Percentiles rank a stretch among this genome's conserved stretches.
Evolutionary conservation across 2,888 invertebrate species (phyloP).

Genomic region (Temnothorax unifasciatus): DNA sequence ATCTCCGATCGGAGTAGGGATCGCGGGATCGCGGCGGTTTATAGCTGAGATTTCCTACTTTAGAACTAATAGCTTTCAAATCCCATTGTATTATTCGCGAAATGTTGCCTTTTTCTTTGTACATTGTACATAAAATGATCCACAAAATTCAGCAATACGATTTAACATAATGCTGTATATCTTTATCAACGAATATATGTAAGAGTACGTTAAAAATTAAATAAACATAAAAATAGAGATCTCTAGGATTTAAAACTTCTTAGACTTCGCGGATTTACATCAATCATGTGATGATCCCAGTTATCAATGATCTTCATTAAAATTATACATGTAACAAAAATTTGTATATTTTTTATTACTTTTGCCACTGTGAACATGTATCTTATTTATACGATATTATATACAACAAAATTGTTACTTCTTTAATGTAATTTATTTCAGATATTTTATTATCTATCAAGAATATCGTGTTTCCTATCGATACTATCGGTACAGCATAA

Average conservation of each 20-base stretch:
- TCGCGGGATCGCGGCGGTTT: constrained; percentile 73
- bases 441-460: background rate
- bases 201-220: background rate
- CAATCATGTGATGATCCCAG: background rate
- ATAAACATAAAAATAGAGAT: background rate
- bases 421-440: background rate
- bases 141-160: background rate
- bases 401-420: background rate
- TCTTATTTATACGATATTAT: background rate
- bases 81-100: background rate
- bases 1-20: constrained; percentile 73
- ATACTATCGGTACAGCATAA: background rate
- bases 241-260: background rate
- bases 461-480: background rate
- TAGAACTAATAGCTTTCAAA: constrained; percentile 42
- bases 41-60: constrained; percentile 70
- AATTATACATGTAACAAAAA: background rate
- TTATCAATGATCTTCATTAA: background rate
- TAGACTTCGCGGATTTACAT: background rate
- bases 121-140: background rate
- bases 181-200: background rate
- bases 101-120: background rate
- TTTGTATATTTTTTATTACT: background rate
- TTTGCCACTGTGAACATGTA: background rate
- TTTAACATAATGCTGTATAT: background rate